Evolutionary conservation across 2,113 vertebrate genomes (phyloP).

Genomic region (Opisthocomus hoazin): DNA sequence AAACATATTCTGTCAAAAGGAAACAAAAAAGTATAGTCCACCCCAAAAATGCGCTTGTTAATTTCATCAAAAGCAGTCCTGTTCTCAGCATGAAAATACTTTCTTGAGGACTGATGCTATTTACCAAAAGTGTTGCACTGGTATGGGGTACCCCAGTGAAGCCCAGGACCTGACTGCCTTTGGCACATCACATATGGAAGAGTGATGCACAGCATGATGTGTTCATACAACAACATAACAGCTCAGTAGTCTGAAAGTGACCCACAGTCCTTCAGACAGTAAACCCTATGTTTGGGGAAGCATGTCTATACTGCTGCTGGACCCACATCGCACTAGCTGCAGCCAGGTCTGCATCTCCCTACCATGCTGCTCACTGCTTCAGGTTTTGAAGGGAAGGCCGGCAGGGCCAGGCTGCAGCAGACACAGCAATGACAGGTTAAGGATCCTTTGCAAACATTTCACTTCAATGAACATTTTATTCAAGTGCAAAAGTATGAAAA

Average conservation of each 20-base stretch:
- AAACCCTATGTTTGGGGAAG: background rate
- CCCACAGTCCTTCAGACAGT: background rate
- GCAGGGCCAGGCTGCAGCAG: background rate
- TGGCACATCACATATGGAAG: background rate
- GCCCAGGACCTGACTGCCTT: too few species aligned
- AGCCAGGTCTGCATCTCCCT: background rate
- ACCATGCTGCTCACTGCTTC: background rate
- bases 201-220: background rate
- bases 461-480: background rate
- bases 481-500: background rate
- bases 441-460: background rate
- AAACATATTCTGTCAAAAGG: background rate
- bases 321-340: background rate
- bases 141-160: background rate
- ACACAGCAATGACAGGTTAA: background rate
- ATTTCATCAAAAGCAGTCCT: background rate
- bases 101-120: background rate
- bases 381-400: background rate
- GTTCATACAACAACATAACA: background rate
- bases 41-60: background rate
- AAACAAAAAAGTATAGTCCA: background rate
- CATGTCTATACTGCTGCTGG: background rate
- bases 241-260: background rate
- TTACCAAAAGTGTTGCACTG: background rate
- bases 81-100: background rate